Evolutionary conservation across 2,888 invertebrate species (phyloP).

Genomic region (Scelioninae gen. 2): DNA sequence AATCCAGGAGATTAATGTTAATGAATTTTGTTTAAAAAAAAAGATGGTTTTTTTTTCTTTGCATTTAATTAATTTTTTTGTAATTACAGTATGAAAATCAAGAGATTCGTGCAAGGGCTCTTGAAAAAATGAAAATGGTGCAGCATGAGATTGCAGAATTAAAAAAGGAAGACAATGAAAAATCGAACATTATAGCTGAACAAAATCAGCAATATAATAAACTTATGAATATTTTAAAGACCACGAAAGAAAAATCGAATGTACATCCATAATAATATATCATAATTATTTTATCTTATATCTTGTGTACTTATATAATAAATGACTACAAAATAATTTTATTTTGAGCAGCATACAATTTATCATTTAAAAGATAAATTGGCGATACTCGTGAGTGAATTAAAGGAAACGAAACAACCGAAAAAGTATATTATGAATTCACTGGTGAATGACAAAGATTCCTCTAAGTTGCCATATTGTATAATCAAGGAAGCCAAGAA

Average conservation of each 20-base stretch:
- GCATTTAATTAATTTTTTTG: too few relatives aligned
- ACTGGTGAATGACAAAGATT: slow-evolving; percentile 12
- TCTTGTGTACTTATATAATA: too few relatives aligned
- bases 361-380: background rate
- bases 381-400: background rate
- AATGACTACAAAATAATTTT: background rate
- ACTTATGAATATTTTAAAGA: background rate
- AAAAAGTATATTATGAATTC: slow-evolving; percentile 4
- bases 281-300: too few relatives aligned
- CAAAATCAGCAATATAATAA: background rate
- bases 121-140: background rate
- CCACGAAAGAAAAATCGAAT: background rate
- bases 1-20: background rate
- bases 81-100: slow-evolving; percentile 16
- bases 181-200: background rate
- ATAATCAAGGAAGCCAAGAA: background rate
- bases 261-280: background rate
- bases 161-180: background rate
- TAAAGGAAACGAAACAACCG: background rate
- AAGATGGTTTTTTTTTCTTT: background rate
- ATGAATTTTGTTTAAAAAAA: too few relatives aligned
- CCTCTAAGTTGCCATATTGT: background rate
- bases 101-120: slow-evolving; percentile 9
- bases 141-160: slow-evolving; percentile 1
- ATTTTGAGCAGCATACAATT: background rate